phyloP scores from a whole-genome alignment of 2,888 invertebrate species.

The Leptopilina drosophilae region DNA sequence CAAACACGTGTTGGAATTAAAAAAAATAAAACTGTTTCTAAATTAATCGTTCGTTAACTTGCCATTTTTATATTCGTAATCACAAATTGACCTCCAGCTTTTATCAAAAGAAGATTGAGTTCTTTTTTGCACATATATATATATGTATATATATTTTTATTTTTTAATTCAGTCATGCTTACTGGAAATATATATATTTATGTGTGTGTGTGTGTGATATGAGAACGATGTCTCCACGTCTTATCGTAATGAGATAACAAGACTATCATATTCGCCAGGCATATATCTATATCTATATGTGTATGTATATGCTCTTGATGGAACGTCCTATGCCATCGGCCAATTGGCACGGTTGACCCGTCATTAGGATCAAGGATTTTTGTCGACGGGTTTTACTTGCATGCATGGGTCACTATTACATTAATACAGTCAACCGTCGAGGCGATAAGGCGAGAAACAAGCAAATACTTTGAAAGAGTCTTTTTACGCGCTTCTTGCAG shows the following conservation, averaged over 20 bases:
- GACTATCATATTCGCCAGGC: conserved; percentile 45
- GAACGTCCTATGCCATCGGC: conserved; percentile 57
- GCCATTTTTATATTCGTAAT: conserved; percentile 6
- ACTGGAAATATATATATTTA: conserved; percentile 37
- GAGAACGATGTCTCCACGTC: conserved; percentile 18
- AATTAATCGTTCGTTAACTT: conserved; percentile 32
- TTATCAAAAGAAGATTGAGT: conserved; percentile 28
- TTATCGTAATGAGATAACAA: conserved; percentile 39
- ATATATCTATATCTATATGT: neutral
- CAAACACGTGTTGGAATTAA: neutral
- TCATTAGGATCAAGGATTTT: conserved; percentile 75
- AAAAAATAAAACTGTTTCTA: neutral
- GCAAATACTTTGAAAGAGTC: conserved; percentile 5
- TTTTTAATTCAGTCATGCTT: conserved; percentile 45
- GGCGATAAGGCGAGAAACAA: conserved; percentile 26
- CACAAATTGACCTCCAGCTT: conserved; percentile 12
- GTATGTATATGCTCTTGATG: conserved; percentile 6
- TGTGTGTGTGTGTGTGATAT: too few species aligned
- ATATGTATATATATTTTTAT: neutral
- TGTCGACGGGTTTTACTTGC: conserved; percentile 43
- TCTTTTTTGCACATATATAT: conserved; percentile 24
- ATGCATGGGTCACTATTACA: conserved; percentile 40
- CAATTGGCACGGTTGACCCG: conserved; percentile 74
- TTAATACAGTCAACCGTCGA: conserved; percentile 14
- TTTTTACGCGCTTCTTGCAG: conserved; percentile 2